phyloP scores from a whole-genome alignment of 2,113 vertebrate genomes.

The Balaeniceps rex region DNA sequence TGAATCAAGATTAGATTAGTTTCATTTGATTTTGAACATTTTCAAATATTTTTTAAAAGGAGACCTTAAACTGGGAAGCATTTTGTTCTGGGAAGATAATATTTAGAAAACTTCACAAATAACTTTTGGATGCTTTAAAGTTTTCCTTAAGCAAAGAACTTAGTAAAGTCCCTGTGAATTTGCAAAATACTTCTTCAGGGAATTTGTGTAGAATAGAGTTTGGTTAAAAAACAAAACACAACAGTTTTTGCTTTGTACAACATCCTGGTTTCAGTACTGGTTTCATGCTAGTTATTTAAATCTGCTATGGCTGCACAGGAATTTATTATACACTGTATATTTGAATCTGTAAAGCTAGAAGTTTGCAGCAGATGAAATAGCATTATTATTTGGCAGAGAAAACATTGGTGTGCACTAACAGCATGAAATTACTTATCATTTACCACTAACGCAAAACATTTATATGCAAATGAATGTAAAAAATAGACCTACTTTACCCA shows the following conservation, averaged over 20 bases:
- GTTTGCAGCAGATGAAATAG: not conserved
- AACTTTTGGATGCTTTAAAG: not conserved
- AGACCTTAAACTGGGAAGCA: not conserved
- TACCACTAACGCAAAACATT: constrained; percentile 11
- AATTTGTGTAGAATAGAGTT: not conserved
- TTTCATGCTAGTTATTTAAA: not conserved
- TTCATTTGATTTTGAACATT: not conserved
- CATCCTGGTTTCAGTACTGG: not conserved
- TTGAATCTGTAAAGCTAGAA: not conserved
- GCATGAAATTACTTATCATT: constrained; percentile 21
- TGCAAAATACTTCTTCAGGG: not conserved
- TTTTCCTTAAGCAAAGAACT: not conserved
- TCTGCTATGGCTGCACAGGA: not conserved
- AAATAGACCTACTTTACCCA: constrained; percentile 1
- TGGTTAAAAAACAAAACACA: not conserved
- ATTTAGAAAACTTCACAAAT: not conserved
- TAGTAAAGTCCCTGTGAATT: not conserved
- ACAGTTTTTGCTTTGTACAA: not conserved
- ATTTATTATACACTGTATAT: not conserved
- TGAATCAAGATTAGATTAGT: not conserved
- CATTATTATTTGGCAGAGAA: constrained; percentile 21
- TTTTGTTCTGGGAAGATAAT: not conserved
- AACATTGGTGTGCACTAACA: constrained; percentile 12
- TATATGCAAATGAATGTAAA: constrained; percentile 35
- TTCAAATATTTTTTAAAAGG: not conserved